A percentile compares a stretch with the other conserved stretches of the same genome.
Evolutionary conservation across 2,797 vertebrate species (phyloP).

Genomic region (Sphenopsis melanotis): DNA sequence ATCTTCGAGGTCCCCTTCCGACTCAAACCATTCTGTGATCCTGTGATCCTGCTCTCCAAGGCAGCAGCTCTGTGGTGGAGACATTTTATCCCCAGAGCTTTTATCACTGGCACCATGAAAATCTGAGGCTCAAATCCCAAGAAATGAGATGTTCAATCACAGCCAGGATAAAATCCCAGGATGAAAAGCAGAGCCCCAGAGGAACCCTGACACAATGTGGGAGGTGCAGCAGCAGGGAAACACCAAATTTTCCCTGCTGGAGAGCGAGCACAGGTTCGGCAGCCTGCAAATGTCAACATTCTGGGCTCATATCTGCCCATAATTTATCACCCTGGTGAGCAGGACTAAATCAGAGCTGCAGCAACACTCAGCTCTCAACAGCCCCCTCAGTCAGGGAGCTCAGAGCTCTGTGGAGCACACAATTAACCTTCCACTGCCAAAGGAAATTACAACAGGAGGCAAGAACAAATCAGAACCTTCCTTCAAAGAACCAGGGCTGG

Average conservation of each 20-base stretch:
- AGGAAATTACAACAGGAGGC: neutral
- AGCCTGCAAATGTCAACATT: neutral
- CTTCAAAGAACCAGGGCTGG: neutral
- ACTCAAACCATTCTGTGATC: neutral
- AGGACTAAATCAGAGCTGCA: conserved; percentile 28
- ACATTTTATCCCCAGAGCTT: neutral
- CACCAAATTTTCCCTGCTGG: neutral
- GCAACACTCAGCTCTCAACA: conserved; percentile 14
- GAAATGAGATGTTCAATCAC: neutral
- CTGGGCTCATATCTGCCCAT: neutral
- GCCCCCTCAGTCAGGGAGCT: conserved; percentile 20
- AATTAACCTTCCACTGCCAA: conserved; percentile 30
- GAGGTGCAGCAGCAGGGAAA: neutral
- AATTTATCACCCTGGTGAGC: conserved; percentile 16
- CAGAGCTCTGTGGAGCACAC: neutral
- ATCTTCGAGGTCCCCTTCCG: neutral
- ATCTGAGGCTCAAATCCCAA: neutral
- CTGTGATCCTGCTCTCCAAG: neutral
- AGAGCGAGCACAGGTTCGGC: neutral
- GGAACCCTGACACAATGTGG: neutral
- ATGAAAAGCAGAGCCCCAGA: neutral
- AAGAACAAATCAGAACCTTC: neutral
- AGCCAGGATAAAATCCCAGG: neutral
- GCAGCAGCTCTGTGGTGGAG: neutral
- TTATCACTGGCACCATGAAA: neutral